Evolutionary conservation across 2,113 vertebrate genomes (phyloP).

Genomic region (Plectropomus leopardus): DNA sequence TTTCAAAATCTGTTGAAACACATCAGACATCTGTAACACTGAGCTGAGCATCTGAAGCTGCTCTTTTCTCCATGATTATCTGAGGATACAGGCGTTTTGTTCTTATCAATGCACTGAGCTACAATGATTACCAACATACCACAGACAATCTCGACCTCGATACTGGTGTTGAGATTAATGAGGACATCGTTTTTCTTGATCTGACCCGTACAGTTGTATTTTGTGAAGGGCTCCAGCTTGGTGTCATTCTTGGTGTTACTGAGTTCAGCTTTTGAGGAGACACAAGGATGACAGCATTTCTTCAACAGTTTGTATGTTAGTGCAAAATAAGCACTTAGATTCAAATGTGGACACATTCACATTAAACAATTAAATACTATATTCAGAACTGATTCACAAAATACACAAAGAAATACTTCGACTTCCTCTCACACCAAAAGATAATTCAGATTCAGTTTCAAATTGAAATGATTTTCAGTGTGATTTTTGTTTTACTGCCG

Average conservation of each 20-base stretch:
- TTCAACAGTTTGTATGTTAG: background rate
- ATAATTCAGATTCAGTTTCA: background rate
- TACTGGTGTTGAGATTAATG: background rate
- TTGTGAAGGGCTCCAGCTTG: slow-evolving; percentile 52
- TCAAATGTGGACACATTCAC: background rate
- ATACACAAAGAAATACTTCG: background rate
- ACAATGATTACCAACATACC: slow-evolving; percentile 50
- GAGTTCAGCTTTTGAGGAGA: rapidly evolving
- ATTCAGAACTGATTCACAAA: background rate
- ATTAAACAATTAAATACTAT: background rate
- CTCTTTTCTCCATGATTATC: background rate
- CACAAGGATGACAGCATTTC: background rate
- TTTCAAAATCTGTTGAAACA: slow-evolving; percentile 42
- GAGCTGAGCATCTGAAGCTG: background rate
- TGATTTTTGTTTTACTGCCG: background rate
- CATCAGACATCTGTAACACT: slow-evolving; percentile 16
- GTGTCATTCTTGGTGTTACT: rapidly evolving
- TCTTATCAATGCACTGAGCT: background rate
- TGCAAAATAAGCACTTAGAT: background rate
- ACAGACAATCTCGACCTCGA: background rate
- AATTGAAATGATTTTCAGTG: background rate
- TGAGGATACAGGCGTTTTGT: background rate
- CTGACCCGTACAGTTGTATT: slow-evolving; percentile 43
- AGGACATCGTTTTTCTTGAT: background rate
- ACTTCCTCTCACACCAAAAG: background rate